Conservation (phyloP, 2,113 vertebrate species). For the Eupsittula cactorum region DNA sequence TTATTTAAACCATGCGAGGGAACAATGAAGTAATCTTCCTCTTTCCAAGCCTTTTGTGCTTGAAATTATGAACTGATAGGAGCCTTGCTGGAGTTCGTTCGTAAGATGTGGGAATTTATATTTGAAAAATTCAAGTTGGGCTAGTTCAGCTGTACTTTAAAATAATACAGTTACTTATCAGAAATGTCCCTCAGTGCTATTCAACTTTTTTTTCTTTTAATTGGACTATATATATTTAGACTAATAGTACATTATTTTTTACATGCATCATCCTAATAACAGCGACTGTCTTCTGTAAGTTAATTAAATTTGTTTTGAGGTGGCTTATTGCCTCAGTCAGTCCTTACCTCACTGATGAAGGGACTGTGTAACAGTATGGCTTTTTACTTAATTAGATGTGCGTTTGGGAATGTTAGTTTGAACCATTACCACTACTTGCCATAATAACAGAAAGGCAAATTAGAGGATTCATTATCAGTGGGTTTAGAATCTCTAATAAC, state of each 20-base stretch:
- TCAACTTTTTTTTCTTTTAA: not conserved
- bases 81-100: not conserved
- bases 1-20: not conserved
- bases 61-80: not conserved
- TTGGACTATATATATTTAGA: not conserved
- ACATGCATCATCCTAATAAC: not conserved
- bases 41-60: not conserved
- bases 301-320: constrained; percentile 25
- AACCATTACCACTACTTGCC: not conserved
- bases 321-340: not conserved
- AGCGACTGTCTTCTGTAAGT: not conserved
- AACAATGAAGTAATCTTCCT: not conserved
- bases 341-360: not conserved
- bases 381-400: constrained; percentile 33
- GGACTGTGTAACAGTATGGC: not conserved
- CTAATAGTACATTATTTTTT: not conserved
- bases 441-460: constrained; percentile 18
- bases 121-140: not conserved
- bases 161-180: not conserved
- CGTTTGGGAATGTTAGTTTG: constrained; percentile 16
- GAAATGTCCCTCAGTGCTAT: not conserved
- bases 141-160: not conserved
- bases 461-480: not conserved
- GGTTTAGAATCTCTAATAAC: constrained; percentile 28
- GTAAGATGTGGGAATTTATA: not conserved